Conservation (phyloP, 2,113 vertebrate species). For the Chamaetylas fuelleborni region DNA sequence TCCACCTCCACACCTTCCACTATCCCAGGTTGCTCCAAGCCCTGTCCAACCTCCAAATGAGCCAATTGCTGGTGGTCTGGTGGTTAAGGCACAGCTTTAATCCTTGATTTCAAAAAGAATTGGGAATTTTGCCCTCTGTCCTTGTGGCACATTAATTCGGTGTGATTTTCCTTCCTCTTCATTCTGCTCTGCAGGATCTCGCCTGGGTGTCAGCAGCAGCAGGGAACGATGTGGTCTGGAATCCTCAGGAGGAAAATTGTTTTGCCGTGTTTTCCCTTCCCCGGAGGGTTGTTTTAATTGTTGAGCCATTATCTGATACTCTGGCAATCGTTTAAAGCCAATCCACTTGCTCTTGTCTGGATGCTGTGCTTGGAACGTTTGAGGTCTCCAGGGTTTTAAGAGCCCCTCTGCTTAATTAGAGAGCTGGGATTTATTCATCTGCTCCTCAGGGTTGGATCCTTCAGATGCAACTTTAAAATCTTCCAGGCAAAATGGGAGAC, state of each 20-base stretch:
- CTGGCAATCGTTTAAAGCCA: not conserved
- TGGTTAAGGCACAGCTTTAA: not conserved
- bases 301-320: not conserved
- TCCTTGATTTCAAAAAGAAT: not conserved
- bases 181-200: not conserved
- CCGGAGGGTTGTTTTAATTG: not conserved
- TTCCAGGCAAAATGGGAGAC: not conserved
- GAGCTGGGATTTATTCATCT: not conserved
- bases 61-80: not conserved
- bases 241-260: not conserved
- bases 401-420: not conserved
- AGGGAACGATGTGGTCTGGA: fast-evolving
- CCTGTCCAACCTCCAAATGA: not conserved
- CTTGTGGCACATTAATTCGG: fast-evolving
- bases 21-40: not conserved
- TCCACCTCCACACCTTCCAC: not conserved
- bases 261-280: not conserved
- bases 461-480: not conserved
- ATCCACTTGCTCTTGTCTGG: not conserved
- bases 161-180: not conserved
- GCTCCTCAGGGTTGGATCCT: not conserved
- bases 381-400: not conserved
- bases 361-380: not conserved
- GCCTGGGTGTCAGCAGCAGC: not conserved
- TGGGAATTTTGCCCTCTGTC: not conserved